Evolutionary conservation across 2,797 vertebrate genomes (phyloP), one percentile per base, ranked within the genome.

Genomic region (Pitangus sulphuratus): DNA sequence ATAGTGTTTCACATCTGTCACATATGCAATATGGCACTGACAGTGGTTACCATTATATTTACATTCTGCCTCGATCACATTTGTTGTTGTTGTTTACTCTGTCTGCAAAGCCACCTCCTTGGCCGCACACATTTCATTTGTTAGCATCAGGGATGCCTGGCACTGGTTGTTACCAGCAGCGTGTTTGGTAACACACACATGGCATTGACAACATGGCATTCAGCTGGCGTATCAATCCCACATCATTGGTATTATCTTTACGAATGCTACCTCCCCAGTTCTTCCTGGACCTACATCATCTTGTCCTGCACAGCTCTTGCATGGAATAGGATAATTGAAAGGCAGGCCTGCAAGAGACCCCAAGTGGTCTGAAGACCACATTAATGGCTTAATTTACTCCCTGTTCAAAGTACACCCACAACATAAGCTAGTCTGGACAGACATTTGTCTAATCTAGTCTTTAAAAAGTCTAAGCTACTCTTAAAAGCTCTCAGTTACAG

Each of bases 1-100:
- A 90, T 0, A 97, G 93, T 84, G 92, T 94, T 97, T 96, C 96
- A 96, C 92, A 97, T 97, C 93, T 97, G 91, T 96, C 96, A 89
- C 95, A 96, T 97, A 93, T 87, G 92, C 90, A 95, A 48, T 87
- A 42, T 95, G 93, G 90, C 94, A 96, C 72, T 96, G 95, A 95
- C 92, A 94, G 90, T 97, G 94, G 95, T 97, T 95, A 94, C 87
- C 37, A 17, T 92, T 87, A 9, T 90, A 95, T 95, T 96, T 96
- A 96, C 93, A 94, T 96, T 94, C 87, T 93, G 84, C 94, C 89
- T 97, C 53, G 5, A 78, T 95, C 91, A 33, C 65, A 80, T 90
- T 91, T 96, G 86, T 94, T 96, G 87, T 94, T 94, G 82, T 84
- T 96, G 93, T 89, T 96, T 96, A 93, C 64, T 79, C 81, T 80